Conservation (phyloP, 2,888 invertebrate species). For the Epirrhoe tristata region DNA sequence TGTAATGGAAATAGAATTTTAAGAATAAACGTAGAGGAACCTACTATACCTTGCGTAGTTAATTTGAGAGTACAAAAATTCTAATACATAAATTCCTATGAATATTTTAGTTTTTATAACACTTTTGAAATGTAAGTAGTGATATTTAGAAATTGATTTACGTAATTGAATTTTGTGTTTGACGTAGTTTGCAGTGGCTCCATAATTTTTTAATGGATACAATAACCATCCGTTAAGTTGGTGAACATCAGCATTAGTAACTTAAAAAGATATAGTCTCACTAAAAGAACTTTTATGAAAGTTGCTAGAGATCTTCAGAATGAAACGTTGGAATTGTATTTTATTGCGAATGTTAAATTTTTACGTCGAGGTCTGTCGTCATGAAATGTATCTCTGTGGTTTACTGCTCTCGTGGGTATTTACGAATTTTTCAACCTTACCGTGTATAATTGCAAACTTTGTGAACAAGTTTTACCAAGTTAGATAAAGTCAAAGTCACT, state of each 20-base stretch:
- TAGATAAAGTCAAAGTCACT: too few relatives aligned
- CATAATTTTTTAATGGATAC: neutral
- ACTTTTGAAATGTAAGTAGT: too few relatives aligned
- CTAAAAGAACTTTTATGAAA: slow-evolving; percentile 33
- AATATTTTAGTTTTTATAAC: too few relatives aligned
- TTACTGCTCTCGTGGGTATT: slow-evolving; percentile 47
- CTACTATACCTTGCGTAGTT: too few relatives aligned
- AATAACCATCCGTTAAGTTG: slow-evolving; percentile 1
- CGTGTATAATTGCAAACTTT: slow-evolving; percentile 24
- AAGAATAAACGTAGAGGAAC: too few relatives aligned
- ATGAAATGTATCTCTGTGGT: slow-evolving; percentile 49
- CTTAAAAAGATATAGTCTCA: slow-evolving; percentile 31
- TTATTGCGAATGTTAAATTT: slow-evolving; percentile 54
- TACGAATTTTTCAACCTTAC: slow-evolving; percentile 37
- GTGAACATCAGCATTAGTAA: slow-evolving; percentile 13
- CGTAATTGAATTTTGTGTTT: too few relatives aligned
- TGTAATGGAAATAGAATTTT: too few relatives aligned
- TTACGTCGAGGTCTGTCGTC: slow-evolving; percentile 50
- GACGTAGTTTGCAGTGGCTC: neutral
- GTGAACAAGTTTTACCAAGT: neutral
- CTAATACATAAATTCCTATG: too few relatives aligned
- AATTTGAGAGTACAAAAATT: neutral
- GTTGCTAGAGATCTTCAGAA: slow-evolving; percentile 26
- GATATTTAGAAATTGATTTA: too few relatives aligned
- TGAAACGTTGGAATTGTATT: slow-evolving; percentile 43